These are phyloP conservation scores for Proisotoma minuta DNA, from an alignment of 2,888 invertebrate genomes.

Conservation along the genomic window DNA sequence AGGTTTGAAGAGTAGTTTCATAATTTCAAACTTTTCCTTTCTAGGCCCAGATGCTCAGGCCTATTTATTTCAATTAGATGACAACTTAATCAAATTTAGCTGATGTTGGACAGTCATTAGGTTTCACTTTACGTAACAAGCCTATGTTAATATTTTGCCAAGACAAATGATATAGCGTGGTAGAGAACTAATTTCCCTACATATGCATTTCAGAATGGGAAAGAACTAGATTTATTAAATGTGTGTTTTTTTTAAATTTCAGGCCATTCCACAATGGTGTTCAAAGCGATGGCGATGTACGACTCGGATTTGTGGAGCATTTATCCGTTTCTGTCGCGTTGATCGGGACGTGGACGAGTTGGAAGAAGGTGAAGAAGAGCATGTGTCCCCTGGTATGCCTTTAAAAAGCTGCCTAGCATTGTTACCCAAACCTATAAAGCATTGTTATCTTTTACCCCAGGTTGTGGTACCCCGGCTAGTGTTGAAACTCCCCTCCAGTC, in stretches of 20 bases:
- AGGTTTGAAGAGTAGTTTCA: conserved; percentile 1
- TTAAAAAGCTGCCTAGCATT: too few relatives aligned
- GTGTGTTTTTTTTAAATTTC: conserved; percentile 4
- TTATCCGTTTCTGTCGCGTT: conserved; percentile 63
- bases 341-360: conserved; percentile 62
- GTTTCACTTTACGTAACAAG: too few relatives aligned
- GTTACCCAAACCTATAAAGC: too few relatives aligned
- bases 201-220: too few relatives aligned
- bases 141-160: too few relatives aligned
- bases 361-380: conserved; percentile 58
- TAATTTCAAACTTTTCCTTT: conserved; percentile 63
- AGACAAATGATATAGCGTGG: too few relatives aligned
- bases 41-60: conserved; percentile 50
- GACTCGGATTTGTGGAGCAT: conserved; percentile 55
- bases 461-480: conserved; percentile 60
- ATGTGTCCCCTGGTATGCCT: conserved; percentile 47
- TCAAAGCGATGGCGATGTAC: conserved; percentile 41
- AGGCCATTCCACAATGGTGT: conserved; percentile 42
- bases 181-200: not conserved
- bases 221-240: not conserved
- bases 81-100: conserved; percentile 15
- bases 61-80: conserved; percentile 13
- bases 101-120: too few relatives aligned
- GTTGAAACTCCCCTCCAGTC: conserved; percentile 82
- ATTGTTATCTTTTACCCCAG: too few relatives aligned